Percentiles rank a stretch among this genome's conserved stretches.
These are phyloP conservation scores for Platycnemis pennipes DNA, from an alignment of 2,888 invertebrate species.

Conservation along the genomic window DNA sequence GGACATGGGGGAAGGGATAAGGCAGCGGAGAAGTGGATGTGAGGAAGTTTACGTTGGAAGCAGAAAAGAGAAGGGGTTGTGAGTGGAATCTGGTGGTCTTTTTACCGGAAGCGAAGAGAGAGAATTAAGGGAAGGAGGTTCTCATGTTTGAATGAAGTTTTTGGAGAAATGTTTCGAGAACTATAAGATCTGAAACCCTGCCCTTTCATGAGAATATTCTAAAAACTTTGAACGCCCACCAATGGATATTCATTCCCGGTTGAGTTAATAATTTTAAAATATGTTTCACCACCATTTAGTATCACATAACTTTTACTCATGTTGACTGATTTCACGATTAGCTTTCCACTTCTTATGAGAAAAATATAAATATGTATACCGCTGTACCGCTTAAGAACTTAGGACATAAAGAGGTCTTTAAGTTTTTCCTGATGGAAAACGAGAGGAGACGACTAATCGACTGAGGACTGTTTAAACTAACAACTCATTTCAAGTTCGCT, in stretches of 20 bases:
- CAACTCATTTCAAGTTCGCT: background rate
- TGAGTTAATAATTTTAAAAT: background rate
- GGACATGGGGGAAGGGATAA: background rate
- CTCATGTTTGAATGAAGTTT: constrained; percentile 59
- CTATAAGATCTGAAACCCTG: background rate
- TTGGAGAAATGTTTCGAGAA: background rate
- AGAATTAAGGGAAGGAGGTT: background rate
- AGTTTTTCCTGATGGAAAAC: background rate
- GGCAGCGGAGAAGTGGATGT: constrained; percentile 23
- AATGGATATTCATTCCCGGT: background rate
- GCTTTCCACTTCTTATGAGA: background rate
- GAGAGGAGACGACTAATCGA: background rate
- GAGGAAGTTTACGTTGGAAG: background rate
- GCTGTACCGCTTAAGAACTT: background rate
- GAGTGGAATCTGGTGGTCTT: background rate
- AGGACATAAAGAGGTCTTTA: background rate
- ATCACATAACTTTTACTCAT: background rate
- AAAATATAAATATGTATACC: background rate
- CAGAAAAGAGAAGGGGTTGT: background rate
- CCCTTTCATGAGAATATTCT: background rate
- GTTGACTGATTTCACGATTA: background rate
- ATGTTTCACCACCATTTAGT: background rate
- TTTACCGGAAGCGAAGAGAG: background rate
- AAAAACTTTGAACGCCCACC: background rate
- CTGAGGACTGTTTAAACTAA: background rate